Conservation (phyloP, 2,888 invertebrate species). For the Panzeria rudis region DNA sequence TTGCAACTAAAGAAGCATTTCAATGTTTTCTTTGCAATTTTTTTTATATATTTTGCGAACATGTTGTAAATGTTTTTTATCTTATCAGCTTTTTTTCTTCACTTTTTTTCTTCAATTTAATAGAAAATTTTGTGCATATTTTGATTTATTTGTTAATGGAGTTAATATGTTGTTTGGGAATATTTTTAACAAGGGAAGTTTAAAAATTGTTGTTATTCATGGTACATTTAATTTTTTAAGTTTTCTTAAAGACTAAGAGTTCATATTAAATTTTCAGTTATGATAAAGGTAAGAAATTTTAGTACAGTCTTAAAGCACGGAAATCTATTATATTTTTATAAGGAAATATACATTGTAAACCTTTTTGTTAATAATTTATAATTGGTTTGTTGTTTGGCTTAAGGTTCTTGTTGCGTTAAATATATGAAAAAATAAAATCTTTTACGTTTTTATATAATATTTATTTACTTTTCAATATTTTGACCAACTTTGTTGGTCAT, state of each 20-base stretch:
- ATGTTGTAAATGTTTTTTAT: slow-evolving; percentile 69
- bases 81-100: slow-evolving; percentile 69
- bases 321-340: too few species aligned
- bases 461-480: too few species aligned
- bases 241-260: not conserved
- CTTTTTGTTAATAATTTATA: too few species aligned
- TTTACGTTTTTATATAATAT: too few species aligned
- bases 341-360: too few species aligned
- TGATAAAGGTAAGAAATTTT: not conserved
- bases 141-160: slow-evolving; percentile 60
- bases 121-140: slow-evolving; percentile 63
- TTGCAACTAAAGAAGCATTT: slow-evolving; percentile 71
- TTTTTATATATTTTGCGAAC: slow-evolving; percentile 41
- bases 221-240: not conserved
- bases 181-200: slow-evolving; percentile 9
- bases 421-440: too few species aligned
- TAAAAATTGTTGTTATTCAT: not conserved
- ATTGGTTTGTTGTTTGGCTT: too few species aligned
- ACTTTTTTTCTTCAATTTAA: slow-evolving; percentile 52
- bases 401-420: too few species aligned
- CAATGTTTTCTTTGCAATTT: slow-evolving; percentile 61
- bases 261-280: not conserved
- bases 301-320: too few species aligned
- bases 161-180: slow-evolving; percentile 26
- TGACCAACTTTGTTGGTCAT: too few species aligned